Conservation (phyloP, 2,113 vertebrate species). For the Dromas ardeola region DNA sequence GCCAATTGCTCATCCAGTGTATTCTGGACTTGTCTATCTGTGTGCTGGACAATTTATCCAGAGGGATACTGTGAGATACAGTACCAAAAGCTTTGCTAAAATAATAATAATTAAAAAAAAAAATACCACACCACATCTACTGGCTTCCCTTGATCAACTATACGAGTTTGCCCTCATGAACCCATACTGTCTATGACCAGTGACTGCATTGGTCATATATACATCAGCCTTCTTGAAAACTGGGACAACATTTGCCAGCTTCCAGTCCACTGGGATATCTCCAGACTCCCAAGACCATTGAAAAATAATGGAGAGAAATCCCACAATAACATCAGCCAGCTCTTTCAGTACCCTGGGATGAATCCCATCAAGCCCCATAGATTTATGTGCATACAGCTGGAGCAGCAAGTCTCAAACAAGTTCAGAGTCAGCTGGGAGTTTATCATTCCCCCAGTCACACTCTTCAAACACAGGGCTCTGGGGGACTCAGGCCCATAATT, state of each 20-base stretch:
- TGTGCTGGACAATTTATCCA: neutral
- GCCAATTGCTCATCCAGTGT: neutral
- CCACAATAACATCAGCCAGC: fast-evolving
- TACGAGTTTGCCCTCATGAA: too few species aligned
- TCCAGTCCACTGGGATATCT: neutral
- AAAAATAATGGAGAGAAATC: neutral
- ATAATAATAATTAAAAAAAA: neutral
- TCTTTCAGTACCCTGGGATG: neutral
- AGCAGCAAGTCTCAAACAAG: neutral
- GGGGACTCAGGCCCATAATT: neutral
- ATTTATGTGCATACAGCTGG: neutral
- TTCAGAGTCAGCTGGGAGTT: neutral
- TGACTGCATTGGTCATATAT: neutral
- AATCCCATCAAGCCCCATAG: neutral
- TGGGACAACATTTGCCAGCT: neutral
- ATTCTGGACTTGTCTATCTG: neutral
- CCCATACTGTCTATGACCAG: neutral
- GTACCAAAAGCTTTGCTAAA: neutral
- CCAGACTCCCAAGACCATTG: neutral
- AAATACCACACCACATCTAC: neutral
- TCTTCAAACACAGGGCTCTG: neutral
- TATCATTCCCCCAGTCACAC: neutral
- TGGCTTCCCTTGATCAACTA: neutral
- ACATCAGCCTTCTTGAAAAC: neutral
- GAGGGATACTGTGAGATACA: neutral